These are phyloP conservation scores for Phenganax subtilis DNA, from an alignment of 92 coral and sea anemone species.

Conservation along the genomic window DNA sequence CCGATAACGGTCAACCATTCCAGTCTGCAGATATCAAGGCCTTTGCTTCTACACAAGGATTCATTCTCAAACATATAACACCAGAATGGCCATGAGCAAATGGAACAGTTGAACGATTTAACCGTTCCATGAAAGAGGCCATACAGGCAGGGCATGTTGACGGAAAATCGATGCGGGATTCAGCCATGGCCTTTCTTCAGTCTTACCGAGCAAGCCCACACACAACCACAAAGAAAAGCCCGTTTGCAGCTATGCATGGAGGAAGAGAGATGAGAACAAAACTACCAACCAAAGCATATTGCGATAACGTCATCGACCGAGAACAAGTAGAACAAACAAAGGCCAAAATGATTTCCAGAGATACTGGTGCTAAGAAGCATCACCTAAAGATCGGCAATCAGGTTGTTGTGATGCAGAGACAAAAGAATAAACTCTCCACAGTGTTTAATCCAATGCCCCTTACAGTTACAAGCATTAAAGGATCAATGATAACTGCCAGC, in stretches of 20 bases:
- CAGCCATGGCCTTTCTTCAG: constrained; percentile 9
- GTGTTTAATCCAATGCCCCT: no score
- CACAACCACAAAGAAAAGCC: constrained; percentile 10
- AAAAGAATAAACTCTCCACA: no score
- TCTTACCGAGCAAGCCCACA: constrained; percentile 19
- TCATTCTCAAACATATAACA: background rate
- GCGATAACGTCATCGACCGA: constrained; percentile 20
- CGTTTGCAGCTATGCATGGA: background rate
- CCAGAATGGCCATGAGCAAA: constrained; percentile 12
- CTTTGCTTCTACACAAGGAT: background rate
- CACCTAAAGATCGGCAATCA: constrained; percentile 19
- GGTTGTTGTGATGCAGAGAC: constrained; percentile 24
- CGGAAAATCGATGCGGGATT: constrained; percentile 1
- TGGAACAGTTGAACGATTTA: constrained; percentile 5
- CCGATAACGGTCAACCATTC: constrained; percentile 1
- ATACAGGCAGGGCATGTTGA: constrained; percentile 7
- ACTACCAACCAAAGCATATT: background rate
- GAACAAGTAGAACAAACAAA: background rate
- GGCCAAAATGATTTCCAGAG: constrained; percentile 35
- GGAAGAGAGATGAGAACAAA: constrained; percentile 10
- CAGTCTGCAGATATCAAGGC: background rate
- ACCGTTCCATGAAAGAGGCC: constrained; percentile 10
- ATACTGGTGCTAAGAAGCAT: constrained; percentile 25
- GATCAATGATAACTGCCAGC: no score
- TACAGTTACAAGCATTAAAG: no score